phyloP scores from a whole-genome alignment of 2,113 vertebrate species.

The Lucifuga dentata region DNA sequence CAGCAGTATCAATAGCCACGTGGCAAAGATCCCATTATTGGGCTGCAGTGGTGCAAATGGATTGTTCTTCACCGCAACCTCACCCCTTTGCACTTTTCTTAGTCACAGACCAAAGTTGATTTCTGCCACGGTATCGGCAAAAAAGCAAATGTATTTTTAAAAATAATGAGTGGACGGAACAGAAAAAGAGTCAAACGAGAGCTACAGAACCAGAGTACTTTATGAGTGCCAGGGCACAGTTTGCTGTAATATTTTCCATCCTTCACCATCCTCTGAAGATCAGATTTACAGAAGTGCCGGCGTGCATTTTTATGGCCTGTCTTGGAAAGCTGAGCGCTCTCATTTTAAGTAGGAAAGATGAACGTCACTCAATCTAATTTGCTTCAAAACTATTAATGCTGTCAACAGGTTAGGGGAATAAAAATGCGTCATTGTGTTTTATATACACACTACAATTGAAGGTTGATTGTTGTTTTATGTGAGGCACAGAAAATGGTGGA shows the following conservation, averaged over 20 bases:
- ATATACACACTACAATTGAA: background rate
- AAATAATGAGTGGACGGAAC: background rate
- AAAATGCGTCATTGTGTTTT: conserved; percentile 26
- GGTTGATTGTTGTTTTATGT: background rate
- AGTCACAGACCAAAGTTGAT: conserved; percentile 62
- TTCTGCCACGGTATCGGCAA: conserved; percentile 27
- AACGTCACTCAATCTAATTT: conserved; percentile 42
- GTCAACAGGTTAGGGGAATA: conserved; percentile 14
- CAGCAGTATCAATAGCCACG: conserved; percentile 37
- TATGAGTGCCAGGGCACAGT: conserved; percentile 5
- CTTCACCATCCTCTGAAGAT: conserved; percentile 34
- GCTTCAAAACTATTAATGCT: conserved; percentile 41
- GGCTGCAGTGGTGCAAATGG: conserved; percentile 37
- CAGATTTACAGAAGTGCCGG: conserved; percentile 37
- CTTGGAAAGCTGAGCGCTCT: conserved; percentile 43
- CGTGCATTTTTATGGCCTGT: conserved; percentile 49
- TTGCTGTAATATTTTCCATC: conserved; percentile 63
- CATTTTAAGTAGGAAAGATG: conserved; percentile 35
- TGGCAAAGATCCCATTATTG: conserved; percentile 54
- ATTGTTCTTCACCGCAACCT: conserved; percentile 45
- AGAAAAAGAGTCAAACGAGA: background rate
- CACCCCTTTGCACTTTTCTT: conserved; percentile 38
- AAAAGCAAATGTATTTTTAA: conserved; percentile 3
- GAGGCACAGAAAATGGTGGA: conserved; percentile 3
- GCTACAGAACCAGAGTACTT: conserved; percentile 3